Percentiles rank a stretch among this genome's conserved stretches.
These are phyloP conservation scores for Hypomecis punctinalis DNA, from an alignment of 2,888 invertebrate species.

Conservation along the genomic window DNA sequence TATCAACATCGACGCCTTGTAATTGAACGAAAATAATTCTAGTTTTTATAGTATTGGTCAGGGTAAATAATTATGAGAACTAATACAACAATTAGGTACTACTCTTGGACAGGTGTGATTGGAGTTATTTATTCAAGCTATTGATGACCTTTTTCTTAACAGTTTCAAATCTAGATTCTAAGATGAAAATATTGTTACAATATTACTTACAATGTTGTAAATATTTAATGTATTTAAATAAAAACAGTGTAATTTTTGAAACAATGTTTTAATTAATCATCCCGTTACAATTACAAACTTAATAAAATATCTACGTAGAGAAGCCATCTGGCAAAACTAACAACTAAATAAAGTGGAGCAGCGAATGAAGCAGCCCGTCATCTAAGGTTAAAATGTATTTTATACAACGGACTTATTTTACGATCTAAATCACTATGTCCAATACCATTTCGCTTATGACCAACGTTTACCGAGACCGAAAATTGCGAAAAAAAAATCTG, in stretches of 20 bases:
- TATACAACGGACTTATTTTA: too few species aligned
- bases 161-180: not conserved
- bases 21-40: too few species aligned
- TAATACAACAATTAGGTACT: too few species aligned
- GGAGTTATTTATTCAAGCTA: not conserved
- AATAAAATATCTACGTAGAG: conserved; percentile 53
- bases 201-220: conserved; percentile 7
- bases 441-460: too few species aligned
- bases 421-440: too few species aligned
- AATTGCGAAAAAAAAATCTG: too few species aligned
- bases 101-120: too few species aligned
- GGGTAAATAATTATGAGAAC: too few species aligned
- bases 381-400: too few species aligned
- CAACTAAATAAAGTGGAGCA: conserved; percentile 3
- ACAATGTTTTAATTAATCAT: conserved; percentile 64
- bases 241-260: conserved; percentile 46
- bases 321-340: conserved; percentile 52
- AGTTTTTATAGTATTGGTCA: too few species aligned
- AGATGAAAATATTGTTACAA: not conserved
- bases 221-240: conserved; percentile 1
- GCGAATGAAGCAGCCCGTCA: conserved; percentile 3
- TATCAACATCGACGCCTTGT: too few species aligned
- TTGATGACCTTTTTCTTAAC: not conserved
- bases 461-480: too few species aligned
- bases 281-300: conserved; percentile 61